Percentiles rank a stretch among this genome's conserved stretches.
phyloP scores from a whole-genome alignment of 64 coral and sea anemone genomes.

The Platygyra sinensis region DNA sequence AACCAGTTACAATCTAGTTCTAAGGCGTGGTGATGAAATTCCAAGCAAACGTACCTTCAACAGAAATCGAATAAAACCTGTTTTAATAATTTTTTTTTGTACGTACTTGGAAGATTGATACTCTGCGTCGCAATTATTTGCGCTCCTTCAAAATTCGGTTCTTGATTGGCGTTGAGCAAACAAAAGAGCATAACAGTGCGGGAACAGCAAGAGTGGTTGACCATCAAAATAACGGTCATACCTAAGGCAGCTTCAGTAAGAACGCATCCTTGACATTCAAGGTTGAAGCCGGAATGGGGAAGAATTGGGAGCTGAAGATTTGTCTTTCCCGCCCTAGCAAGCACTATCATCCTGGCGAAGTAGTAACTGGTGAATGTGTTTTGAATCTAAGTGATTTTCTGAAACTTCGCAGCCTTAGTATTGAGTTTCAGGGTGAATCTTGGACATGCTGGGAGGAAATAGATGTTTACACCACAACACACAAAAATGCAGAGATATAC shows the following conservation, averaged over 20 bases:
- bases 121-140: background rate
- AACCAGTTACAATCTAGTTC: background rate
- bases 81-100: background rate
- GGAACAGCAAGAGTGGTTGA: no score
- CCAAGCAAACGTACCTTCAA: background rate
- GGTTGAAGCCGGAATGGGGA: conserved; percentile 61
- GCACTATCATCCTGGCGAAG: conserved; percentile 80
- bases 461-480: conserved; percentile 68
- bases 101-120: background rate
- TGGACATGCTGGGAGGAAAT: conserved; percentile 85
- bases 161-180: background rate
- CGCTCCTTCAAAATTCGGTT: background rate
- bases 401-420: conserved; percentile 75
- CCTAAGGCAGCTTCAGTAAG: background rate
- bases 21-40: background rate
- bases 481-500: conserved; percentile 92
- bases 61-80: background rate
- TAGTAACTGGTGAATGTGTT: conserved; percentile 77
- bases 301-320: conserved; percentile 61
- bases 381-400: conserved; percentile 67
- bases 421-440: conserved; percentile 89
- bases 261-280: no score
- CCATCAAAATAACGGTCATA: no score
- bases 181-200: background rate
- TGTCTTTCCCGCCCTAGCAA: conserved; percentile 52